Percentiles rank a stretch among this genome's conserved stretches.
These are phyloP conservation scores for Dasyurus viverrinus DNA, from an alignment of 2,113 vertebrate species.

Conservation along the genomic window DNA sequence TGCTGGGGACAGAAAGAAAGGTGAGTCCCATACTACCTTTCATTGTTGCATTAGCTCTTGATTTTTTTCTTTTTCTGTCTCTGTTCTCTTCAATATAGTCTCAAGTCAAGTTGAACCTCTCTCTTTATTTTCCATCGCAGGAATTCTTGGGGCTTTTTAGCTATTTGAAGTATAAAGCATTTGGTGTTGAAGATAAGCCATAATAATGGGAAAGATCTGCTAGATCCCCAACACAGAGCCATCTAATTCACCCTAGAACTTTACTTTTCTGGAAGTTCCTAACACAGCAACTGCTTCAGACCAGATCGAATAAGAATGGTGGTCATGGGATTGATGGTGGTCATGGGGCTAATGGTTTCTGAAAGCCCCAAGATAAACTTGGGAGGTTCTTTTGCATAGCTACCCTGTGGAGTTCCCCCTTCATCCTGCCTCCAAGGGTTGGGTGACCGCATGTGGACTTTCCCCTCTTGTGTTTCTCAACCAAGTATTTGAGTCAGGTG, in stretches of 20 bases:
- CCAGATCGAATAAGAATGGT: background rate
- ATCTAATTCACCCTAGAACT: background rate
- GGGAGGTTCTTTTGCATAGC: background rate
- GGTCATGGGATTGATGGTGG: background rate
- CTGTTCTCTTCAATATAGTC: background rate
- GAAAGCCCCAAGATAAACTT: background rate
- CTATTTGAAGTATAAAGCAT: background rate
- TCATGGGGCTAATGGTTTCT: background rate
- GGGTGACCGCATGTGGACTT: conserved; percentile 45
- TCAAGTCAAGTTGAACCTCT: background rate
- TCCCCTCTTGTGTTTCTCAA: conserved; percentile 57
- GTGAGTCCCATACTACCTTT: background rate
- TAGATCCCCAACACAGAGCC: background rate
- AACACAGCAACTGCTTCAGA: background rate
- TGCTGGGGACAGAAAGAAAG: background rate
- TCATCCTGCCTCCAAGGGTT: background rate
- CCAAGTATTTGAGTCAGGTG: conserved; percentile 8
- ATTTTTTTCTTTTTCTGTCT: background rate
- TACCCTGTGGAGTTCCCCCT: conserved; percentile 23
- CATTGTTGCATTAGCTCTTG: background rate
- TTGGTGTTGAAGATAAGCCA: background rate
- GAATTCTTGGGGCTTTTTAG: background rate
- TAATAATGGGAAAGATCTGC: background rate
- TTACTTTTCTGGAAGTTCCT: background rate
- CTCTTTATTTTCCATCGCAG: background rate